Evolutionary conservation across 2,797 vertebrate genomes (phyloP).

Genomic region (Moxostoma hubbsi): DNA sequence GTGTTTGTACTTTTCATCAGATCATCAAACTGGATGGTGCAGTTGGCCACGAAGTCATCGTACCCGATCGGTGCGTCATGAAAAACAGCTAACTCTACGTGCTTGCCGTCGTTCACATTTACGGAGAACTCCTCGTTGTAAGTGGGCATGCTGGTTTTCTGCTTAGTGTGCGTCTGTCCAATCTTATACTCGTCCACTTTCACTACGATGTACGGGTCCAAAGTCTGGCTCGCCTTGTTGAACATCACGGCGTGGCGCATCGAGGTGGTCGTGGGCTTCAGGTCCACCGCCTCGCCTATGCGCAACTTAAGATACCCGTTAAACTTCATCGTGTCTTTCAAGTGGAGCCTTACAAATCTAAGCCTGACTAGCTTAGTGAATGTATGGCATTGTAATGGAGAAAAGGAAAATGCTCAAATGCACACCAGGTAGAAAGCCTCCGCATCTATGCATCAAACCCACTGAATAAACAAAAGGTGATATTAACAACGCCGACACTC

Average conservation of each 20-base stretch:
- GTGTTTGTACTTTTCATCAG: conserved; percentile 82
- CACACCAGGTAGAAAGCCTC: neutral
- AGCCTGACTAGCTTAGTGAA: neutral
- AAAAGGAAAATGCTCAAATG: neutral
- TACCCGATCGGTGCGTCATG: conserved; percentile 95
- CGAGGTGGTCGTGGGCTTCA: conserved; percentile 92
- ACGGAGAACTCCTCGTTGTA: conserved; percentile 95
- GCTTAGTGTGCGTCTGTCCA: conserved; percentile 92
- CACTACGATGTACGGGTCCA: conserved; percentile 94
- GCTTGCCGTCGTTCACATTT: conserved; percentile 82
- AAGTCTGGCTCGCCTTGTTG: conserved; percentile 80
- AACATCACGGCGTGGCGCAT: conserved; percentile 88
- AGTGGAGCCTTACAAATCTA: neutral
- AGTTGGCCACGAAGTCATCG: conserved; percentile 97
- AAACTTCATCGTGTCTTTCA: conserved; percentile 84
- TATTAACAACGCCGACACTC: neutral
- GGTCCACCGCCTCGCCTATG: conserved; percentile 91
- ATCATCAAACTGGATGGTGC: conserved; percentile 88
- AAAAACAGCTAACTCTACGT: conserved; percentile 92
- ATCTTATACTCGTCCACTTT: conserved; percentile 93
- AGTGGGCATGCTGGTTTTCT: conserved; percentile 92
- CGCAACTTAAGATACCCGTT: conserved; percentile 90
- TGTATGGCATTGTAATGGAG: neutral
- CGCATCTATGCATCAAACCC: neutral
- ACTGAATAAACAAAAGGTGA: neutral